Evolutionary conservation across 2,888 invertebrate species (phyloP), one percentile per base, ranked within the genome.

Genomic region (Syritta pipiens): DNA sequence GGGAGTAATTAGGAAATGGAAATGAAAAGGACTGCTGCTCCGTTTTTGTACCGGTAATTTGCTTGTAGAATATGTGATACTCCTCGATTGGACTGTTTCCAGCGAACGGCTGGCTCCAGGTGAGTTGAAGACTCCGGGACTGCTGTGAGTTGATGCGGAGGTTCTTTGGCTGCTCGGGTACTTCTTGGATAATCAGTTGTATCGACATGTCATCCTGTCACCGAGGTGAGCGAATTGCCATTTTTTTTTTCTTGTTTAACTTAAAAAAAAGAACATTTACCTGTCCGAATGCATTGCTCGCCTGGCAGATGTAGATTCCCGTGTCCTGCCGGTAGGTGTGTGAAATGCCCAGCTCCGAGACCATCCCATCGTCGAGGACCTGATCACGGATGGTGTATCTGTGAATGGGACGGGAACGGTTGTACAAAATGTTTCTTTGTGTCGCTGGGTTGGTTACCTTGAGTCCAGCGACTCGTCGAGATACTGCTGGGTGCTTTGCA

Each of bases 221-320:
- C 1, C 1, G 5, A 49, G n/a, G n/a, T n/a, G n/a, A n/a, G n/a
- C 14, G 28, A 5, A 7, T 10, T 14, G 14, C 24, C 7, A 14
- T 48, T 20, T 40, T 44, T 32, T 35, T 1, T 6, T 17, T 12
- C 37, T 51, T 28, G 22, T 7, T 44, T 28, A 14, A 17, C 37
- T 20, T 9, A n/a, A n/a, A n/a, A n/a, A n/a, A n/a, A n/a, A 37
- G 12, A 35, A 49, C 55, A 44, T 79, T 85, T 89, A 95, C 96
- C 94, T 94, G 94, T 5, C 97, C 98, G 86, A 95, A 97, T 51
- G 94, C 92, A 89, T 97, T 98, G 83, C 94, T 94, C 0, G 96
- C 96, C 79, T 94, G 92, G 87, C 97, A 97, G 55, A 95, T 94
- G 86, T 97, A 94, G 57, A 95, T 93, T 6, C 96, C 97, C 0